A percentile compares a stretch with the other conserved stretches of the same genome.
Evolutionary conservation across 2,113 vertebrate species (phyloP).

Genomic region (Gnathonemus longibarbis): DNA sequence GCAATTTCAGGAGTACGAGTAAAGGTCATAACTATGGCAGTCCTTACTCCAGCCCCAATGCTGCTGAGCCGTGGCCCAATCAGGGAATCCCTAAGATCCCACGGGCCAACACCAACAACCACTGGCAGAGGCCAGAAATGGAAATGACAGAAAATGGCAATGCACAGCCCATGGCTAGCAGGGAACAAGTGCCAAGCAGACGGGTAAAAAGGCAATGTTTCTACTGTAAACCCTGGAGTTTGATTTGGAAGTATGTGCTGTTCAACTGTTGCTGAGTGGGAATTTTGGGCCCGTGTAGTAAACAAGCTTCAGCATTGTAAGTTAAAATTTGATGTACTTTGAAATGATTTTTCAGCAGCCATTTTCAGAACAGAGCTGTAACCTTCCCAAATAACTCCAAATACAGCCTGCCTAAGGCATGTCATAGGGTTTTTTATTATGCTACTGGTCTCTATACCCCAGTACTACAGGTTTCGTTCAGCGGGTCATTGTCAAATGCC

Average conservation of each 20-base stretch:
- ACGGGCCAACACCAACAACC: slow-evolving; percentile 40
- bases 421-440: background rate
- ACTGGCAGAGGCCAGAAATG: slow-evolving; percentile 39
- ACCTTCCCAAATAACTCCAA: background rate
- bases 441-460: background rate
- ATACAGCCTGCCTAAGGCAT: background rate
- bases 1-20: slow-evolving; percentile 11
- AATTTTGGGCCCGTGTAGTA: background rate
- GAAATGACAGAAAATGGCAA: slow-evolving; percentile 41
- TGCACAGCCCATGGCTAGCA: slow-evolving; percentile 34
- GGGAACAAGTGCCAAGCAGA: slow-evolving; percentile 13
- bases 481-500: background rate
- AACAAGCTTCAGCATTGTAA: background rate
- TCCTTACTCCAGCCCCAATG: slow-evolving; percentile 41
- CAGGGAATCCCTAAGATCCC: slow-evolving; percentile 51
- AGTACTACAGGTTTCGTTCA: background rate
- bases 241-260: background rate
- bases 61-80: slow-evolving; percentile 39
- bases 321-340: background rate
- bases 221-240: background rate
- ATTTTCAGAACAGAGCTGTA: background rate
- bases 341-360: background rate
- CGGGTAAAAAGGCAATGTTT: slow-evolving; percentile 26
- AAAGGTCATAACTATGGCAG: slow-evolving; percentile 27
- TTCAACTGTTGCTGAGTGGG: background rate